phyloP scores from a whole-genome alignment of 2,113 vertebrate genomes.

The Artemisiospiza belli region DNA sequence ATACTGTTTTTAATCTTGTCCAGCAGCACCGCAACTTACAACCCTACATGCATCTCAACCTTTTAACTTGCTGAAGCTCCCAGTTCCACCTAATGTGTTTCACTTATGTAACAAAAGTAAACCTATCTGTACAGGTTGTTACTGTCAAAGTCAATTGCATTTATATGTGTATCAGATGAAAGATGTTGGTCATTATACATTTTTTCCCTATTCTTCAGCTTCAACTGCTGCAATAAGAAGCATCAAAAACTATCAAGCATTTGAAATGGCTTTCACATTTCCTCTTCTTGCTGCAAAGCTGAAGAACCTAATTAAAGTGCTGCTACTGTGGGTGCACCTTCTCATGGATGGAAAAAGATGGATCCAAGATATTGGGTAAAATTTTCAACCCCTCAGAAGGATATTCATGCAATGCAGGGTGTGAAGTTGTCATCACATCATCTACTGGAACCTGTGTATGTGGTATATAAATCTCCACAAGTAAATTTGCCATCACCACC shows the following conservation, averaged over 20 bases:
- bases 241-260: neutral
- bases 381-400: neutral
- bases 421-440: neutral
- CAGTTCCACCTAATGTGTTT: neutral
- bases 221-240: neutral
- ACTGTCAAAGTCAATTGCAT: neutral
- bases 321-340: neutral
- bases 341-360: neutral
- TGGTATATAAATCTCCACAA: neutral
- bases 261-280: constrained; percentile 38
- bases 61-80: neutral
- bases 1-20: neutral
- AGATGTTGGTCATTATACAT: neutral
- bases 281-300: neutral
- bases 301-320: neutral
- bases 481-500: neutral
- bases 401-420: neutral
- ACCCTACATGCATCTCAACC: neutral
- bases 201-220: neutral
- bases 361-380: neutral
- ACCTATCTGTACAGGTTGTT: neutral
- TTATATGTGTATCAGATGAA: neutral
- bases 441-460: neutral
- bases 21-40: neutral
- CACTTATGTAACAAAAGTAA: neutral